Percentiles rank a stretch among this genome's conserved stretches.
Evolutionary conservation across 2,888 invertebrate species (phyloP).

Genomic region (Axea sp.): DNA sequence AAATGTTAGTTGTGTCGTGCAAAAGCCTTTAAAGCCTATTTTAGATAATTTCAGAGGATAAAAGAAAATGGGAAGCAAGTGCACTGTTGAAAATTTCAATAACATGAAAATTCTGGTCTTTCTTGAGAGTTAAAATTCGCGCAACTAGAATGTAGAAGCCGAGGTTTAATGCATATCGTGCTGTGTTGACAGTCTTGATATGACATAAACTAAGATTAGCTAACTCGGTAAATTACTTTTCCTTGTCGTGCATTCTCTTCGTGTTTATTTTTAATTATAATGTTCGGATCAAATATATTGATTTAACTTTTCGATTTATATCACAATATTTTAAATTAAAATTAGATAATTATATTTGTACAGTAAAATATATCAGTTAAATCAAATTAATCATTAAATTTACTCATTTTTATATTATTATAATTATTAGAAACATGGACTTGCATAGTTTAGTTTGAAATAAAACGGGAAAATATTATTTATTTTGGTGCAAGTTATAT

Average conservation of each 20-base stretch:
- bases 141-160: constrained; percentile 12
- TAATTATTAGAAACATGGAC: too few species aligned
- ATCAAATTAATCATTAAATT: too few species aligned
- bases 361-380: too few species aligned
- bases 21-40: constrained; percentile 27
- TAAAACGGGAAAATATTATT: too few species aligned
- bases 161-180: constrained; percentile 2
- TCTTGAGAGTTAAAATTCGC: constrained; percentile 23
- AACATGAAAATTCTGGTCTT: constrained; percentile 10
- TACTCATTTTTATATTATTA: too few species aligned
- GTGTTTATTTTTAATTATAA: constrained; percentile 44
- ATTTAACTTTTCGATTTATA: constrained; percentile 16
- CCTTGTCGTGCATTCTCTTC: constrained; percentile 10
- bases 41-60: constrained; percentile 42
- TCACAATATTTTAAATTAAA: constrained; percentile 18
- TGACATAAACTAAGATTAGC: constrained; percentile 24
- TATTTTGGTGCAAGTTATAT: too few species aligned
- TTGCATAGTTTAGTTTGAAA: too few species aligned
- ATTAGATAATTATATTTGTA: neutral
- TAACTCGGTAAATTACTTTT: constrained; percentile 37
- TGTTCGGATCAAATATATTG: constrained; percentile 14
- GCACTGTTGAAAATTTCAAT: constrained; percentile 31
- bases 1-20: constrained; percentile 15
- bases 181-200: constrained; percentile 38
- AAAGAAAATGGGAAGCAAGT: constrained; percentile 28